phyloP scores from a whole-genome alignment of 2,888 invertebrate genomes.

The Platycnemis pennipes region DNA sequence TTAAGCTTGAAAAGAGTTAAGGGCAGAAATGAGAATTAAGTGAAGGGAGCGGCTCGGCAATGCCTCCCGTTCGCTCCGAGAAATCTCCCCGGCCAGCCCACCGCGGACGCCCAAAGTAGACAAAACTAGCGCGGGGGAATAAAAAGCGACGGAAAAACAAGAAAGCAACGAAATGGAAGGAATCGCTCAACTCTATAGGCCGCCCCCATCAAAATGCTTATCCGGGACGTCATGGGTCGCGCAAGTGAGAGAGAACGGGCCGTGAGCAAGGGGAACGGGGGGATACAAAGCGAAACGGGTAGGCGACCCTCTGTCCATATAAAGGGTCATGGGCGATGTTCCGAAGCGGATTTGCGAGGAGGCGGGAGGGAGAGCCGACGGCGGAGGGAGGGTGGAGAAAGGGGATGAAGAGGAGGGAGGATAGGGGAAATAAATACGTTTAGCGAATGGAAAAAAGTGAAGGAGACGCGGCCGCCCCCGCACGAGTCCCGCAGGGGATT shows the following conservation, averaged over 20 bases:
- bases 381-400: neutral
- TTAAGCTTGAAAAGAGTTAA: no score
- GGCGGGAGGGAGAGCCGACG: neutral
- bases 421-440: neutral
- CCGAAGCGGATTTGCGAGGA: neutral
- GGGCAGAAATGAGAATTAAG: no score
- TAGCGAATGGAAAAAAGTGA: neutral
- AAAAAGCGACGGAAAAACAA: no score
- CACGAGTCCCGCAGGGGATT: neutral
- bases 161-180: neutral
- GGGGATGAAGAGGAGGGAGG: neutral
- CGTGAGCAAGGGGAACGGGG: neutral
- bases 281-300: neutral
- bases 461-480: neutral
- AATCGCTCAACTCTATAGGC: neutral
- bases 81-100: no score
- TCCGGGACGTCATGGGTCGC: conserved; percentile 45
- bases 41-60: no score
- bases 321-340: conserved; percentile 1
- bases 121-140: neutral
- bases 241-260: neutral
- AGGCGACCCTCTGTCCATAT: conserved; percentile 40
- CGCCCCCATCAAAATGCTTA: conserved; percentile 29
- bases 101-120: no score
- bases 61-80: no score